Percentiles rank a stretch among this genome's conserved stretches.
These are phyloP conservation scores for Chaenocephalus aceratus DNA, from an alignment of 2,113 vertebrate genomes.

Conservation along the genomic window DNA sequence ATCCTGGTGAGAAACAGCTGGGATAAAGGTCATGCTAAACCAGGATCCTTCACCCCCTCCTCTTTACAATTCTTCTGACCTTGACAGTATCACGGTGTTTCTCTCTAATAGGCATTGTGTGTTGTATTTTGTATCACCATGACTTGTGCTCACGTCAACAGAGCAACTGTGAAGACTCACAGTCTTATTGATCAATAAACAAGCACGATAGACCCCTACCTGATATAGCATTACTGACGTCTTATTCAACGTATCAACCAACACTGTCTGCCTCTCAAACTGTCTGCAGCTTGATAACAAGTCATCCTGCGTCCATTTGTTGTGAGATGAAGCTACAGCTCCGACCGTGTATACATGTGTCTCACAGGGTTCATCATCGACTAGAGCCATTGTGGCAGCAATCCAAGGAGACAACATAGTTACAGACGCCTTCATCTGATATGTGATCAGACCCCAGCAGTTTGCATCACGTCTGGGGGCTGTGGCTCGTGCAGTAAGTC, in stretches of 20 bases:
- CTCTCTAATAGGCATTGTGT: background rate
- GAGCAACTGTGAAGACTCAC: background rate
- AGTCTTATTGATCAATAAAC: too few species aligned
- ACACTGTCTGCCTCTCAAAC: constrained; percentile 7
- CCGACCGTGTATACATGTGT: constrained; percentile 2
- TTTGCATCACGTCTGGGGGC: background rate
- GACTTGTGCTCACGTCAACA: background rate
- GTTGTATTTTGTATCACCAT: background rate
- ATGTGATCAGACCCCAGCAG: background rate
- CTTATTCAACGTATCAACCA: constrained; percentile 11
- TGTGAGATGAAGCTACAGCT: constrained; percentile 18
- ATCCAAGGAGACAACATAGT: constrained; percentile 15
- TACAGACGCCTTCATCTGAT: background rate
- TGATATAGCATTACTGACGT: background rate
- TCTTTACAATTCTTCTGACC: constrained; percentile 1
- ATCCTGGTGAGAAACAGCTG: too few species aligned
- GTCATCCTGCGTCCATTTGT: constrained; percentile 9
- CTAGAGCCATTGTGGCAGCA: constrained; percentile 25
- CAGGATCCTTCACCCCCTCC: background rate
- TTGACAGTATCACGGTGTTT: background rate
- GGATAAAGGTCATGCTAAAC: background rate
- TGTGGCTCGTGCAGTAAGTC: background rate
- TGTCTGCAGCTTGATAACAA: constrained; percentile 50
- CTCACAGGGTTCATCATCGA: constrained; percentile 11
- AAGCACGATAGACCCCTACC: too few species aligned